Evolutionary conservation across 1,140 invertebrate species (phyloP).

Genomic region (Tetramorium alpestre): DNA sequence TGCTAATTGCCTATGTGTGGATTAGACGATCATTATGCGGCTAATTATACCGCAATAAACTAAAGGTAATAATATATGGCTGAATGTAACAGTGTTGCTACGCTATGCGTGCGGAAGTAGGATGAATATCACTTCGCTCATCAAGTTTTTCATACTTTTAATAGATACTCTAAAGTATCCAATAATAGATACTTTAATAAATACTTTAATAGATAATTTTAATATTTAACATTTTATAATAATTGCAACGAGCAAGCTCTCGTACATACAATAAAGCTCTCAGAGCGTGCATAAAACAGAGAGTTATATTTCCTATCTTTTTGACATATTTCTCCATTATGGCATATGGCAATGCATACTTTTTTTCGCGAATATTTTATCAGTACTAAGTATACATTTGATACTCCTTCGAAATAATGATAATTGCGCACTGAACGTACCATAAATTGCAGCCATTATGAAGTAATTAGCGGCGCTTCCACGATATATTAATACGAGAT

Average conservation of each 20-base stretch:
- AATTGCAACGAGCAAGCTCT: neutral
- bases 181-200: too few species aligned
- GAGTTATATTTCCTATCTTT: neutral
- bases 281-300: neutral
- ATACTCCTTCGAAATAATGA: neutral
- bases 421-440: neutral
- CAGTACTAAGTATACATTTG: neutral
- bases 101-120: neutral
- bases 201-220: neutral
- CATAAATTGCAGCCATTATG: conserved; percentile 1
- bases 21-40: conserved; percentile 38
- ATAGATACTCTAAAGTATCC: neutral
- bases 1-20: conserved; percentile 23
- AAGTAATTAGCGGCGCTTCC: conserved; percentile 41
- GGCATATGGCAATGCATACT: too few species aligned
- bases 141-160: neutral
- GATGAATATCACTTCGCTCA: neutral
- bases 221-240: too few species aligned
- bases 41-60: conserved; percentile 36
- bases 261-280: neutral
- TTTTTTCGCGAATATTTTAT: neutral
- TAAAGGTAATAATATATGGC: neutral
- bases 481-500: conserved; percentile 26
- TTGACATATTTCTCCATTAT: neutral
- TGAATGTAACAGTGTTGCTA: neutral